Conservation (phyloP, 2,113 vertebrate genomes). For the Cichladusa arquata region DNA sequence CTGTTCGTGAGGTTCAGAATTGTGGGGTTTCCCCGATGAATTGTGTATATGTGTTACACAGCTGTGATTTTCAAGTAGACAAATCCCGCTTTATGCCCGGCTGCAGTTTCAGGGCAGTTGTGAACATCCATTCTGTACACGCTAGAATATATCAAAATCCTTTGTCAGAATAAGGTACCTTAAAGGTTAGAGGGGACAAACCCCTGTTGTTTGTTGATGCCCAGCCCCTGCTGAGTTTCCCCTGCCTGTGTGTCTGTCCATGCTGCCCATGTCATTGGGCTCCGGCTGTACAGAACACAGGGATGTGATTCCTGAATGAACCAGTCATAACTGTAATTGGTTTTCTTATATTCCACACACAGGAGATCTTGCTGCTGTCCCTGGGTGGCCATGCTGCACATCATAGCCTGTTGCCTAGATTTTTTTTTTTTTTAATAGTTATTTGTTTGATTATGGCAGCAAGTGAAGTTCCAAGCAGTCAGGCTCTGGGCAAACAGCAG, state of each 20-base stretch:
- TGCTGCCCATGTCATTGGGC: not conserved
- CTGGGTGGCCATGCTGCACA: not conserved
- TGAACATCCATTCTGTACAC: accelerated
- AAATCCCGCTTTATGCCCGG: not conserved
- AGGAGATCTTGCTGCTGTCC: not conserved
- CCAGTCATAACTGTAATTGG: not conserved
- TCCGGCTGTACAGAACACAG: not conserved
- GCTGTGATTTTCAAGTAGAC: not conserved
- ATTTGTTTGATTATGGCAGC: not conserved
- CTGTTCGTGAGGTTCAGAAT: not conserved
- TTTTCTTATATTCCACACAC: accelerated
- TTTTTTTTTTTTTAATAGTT: not conserved
- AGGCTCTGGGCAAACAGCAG: not conserved
- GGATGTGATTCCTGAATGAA: not conserved
- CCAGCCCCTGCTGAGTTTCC: too few species aligned
- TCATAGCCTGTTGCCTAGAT: not conserved
- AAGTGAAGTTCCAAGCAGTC: not conserved
- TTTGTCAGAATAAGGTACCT: not conserved
- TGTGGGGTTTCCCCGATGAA: not conserved
- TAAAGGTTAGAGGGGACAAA: not conserved
- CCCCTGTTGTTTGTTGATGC: not conserved
- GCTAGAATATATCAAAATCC: not conserved
- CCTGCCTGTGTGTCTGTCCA: accelerated
- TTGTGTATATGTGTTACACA: not conserved
- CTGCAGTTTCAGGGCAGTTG: not conserved